Evolutionary conservation across 2,888 invertebrate species (phyloP).

Genomic region (Athalia circularis): DNA sequence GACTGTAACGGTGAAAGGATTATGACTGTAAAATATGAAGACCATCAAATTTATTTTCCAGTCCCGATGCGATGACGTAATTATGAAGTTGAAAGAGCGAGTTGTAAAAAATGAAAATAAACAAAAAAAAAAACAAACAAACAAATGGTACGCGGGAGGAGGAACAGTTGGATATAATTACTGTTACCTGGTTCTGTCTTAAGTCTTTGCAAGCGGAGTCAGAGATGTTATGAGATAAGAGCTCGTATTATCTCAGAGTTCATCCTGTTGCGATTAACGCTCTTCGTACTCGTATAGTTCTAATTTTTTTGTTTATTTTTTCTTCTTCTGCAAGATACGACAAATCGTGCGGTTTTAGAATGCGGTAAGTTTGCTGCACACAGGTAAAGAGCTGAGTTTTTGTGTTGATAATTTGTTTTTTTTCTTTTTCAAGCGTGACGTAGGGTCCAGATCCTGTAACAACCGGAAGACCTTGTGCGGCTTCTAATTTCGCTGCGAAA

Average conservation of each 20-base stretch:
- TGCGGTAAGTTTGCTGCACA: not conserved
- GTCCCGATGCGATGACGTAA: not conserved
- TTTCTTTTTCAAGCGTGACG: constrained; percentile 23
- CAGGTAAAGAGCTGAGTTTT: not conserved
- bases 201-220: constrained; percentile 30
- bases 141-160: constrained; percentile 17
- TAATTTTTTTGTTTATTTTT: not conserved
- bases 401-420: not conserved
- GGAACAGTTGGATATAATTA: constrained; percentile 32
- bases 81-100: constrained; percentile 6
- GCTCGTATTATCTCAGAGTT: constrained; percentile 37
- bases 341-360: not conserved
- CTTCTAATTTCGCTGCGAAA: constrained; percentile 41
- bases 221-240: constrained; percentile 35
- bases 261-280: constrained; percentile 38
- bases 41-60: not conserved
- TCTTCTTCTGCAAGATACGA: not conserved
- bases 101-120: not conserved
- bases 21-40: too few species aligned
- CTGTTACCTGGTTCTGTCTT: constrained; percentile 21
- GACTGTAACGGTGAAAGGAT: not conserved
- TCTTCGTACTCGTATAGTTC: constrained; percentile 19
- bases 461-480: constrained; percentile 32
- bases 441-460: constrained; percentile 39
- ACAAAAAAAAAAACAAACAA: too few species aligned